Conservation (phyloP, 2,888 invertebrate genomes). For the Cephus sareptanus region DNA sequence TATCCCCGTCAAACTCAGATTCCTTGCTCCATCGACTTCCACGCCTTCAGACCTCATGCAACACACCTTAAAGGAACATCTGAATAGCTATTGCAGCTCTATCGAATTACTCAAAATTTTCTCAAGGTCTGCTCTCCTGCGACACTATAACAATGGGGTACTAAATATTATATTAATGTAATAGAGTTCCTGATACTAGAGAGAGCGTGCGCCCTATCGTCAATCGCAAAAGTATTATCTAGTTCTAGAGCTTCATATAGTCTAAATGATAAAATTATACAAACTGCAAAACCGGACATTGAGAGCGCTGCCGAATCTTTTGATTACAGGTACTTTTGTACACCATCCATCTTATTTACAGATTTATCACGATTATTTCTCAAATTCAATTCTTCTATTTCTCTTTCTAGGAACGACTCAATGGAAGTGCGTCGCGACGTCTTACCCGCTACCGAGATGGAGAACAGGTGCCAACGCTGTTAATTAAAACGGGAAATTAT, state of each 20-base stretch:
- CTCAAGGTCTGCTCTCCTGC: not conserved
- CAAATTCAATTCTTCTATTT: not conserved
- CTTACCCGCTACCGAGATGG: not conserved
- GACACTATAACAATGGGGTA: not conserved
- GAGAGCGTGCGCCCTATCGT: too few species aligned
- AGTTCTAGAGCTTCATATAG: not conserved
- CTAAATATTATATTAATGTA: not conserved
- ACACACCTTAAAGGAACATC: not conserved
- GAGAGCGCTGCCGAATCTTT: not conserved
- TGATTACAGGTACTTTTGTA: not conserved
- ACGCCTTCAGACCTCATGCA: not conserved
- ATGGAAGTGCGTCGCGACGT: not conserved
- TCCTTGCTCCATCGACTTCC: not conserved
- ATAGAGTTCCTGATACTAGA: not conserved
- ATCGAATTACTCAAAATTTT: not conserved
- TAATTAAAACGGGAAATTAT: conserved; percentile 20
- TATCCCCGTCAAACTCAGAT: not conserved
- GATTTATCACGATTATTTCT: not conserved
- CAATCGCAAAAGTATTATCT: too few species aligned
- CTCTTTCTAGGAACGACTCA: not conserved
- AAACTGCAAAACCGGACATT: not conserved
- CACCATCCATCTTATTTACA: not conserved
- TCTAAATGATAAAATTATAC: not conserved
- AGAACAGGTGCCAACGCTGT: conserved; percentile 13
- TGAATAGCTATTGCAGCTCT: not conserved